phyloP scores from a whole-genome alignment of 2,113 vertebrate genomes.

The Loxodonta africana region DNA sequence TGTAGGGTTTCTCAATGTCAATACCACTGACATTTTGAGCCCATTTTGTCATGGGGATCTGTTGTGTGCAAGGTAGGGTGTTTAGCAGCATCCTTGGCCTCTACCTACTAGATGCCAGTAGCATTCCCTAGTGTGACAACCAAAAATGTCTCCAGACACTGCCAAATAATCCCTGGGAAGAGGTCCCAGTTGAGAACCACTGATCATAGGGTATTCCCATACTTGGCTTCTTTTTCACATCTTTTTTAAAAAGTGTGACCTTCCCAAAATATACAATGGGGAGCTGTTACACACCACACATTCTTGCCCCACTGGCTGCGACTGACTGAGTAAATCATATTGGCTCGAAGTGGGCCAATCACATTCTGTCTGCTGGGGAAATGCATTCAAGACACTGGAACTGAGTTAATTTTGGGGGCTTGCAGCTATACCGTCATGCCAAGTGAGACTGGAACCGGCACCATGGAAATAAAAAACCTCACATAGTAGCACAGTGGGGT shows the following conservation, averaged over 20 bases:
- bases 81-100: not conserved
- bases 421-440: not conserved
- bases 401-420: not conserved
- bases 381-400: not conserved
- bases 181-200: not conserved
- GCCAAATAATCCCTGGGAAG: not conserved
- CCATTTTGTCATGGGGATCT: accelerated
- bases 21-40: not conserved
- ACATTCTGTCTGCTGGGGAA: not conserved
- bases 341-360: not conserved
- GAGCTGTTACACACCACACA: not conserved
- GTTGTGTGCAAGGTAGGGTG: not conserved
- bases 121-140: not conserved
- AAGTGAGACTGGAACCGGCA: not conserved
- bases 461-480: not conserved
- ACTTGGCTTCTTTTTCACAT: not conserved
- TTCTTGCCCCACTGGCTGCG: not conserved
- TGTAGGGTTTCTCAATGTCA: not conserved
- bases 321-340: not conserved
- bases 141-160: not conserved
- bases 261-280: not conserved
- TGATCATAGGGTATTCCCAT: not conserved
- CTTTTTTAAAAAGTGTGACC: not conserved
- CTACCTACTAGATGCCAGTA: not conserved
- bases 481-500: no score